phyloP scores from a whole-genome alignment of 2,797 vertebrate species.

The Decapterus maruadsi region DNA sequence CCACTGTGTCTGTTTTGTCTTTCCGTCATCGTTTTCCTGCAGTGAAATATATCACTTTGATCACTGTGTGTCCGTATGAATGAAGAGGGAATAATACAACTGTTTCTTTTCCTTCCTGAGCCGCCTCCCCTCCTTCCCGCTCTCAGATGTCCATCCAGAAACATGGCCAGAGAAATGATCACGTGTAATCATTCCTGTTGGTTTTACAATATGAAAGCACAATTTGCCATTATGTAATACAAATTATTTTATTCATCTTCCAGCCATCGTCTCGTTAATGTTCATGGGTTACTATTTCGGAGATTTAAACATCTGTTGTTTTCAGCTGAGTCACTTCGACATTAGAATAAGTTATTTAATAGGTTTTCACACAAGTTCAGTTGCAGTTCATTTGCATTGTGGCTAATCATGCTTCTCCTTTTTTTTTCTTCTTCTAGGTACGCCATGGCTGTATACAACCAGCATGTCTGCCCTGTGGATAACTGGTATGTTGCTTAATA shows the following conservation, averaged over 20 bases:
- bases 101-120: slow-evolving; percentile 22
- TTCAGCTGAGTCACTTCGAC: not conserved
- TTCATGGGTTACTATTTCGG: not conserved
- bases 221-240: not conserved
- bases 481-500: slow-evolving; percentile 82
- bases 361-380: too few species aligned
- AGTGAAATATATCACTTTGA: slow-evolving; percentile 5
- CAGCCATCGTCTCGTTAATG: too few species aligned
- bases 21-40: slow-evolving; percentile 4
- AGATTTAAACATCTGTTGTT: not conserved
- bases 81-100: slow-evolving; percentile 11
- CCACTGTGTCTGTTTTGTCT: slow-evolving; percentile 8
- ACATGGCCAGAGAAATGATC: not conserved
- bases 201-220: slow-evolving; percentile 7
- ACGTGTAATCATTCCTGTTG: not conserved
- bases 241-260: not conserved
- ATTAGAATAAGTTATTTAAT: too few species aligned
- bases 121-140: not conserved
- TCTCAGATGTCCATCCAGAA: not conserved
- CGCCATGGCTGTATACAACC: slow-evolving; percentile 89
- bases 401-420: not conserved
- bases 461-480: slow-evolving; percentile 88
- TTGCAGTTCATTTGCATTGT: slow-evolving; percentile 12
- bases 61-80: slow-evolving; percentile 1
- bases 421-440: slow-evolving; percentile 76